Evolutionary conservation across 2,888 invertebrate genomes (phyloP), one percentile per base, ranked within the genome.

Genomic region (Uloborus plumipes): DNA sequence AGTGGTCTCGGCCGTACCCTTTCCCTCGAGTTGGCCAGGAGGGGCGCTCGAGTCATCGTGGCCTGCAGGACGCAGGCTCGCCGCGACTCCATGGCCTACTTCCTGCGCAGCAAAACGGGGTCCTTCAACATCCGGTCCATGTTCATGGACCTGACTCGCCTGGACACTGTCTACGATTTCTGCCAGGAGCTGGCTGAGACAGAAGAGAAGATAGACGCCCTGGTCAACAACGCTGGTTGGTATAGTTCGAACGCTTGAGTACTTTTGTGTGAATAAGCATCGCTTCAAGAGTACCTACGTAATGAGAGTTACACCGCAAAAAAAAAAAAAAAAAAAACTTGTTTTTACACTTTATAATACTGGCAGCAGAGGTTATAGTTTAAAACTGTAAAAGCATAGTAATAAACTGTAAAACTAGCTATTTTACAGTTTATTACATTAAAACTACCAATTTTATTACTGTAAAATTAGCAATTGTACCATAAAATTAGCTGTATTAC

Each of bases 181-280:
- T 88, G 86, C 7, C 86, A 87, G 4, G 87, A 88, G 20, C 87
- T 89, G 75, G 84, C 82, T 70, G 85, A 87, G 20, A 86, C 86
- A 16, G 89, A 89, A 84, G 86, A 86, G 4, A 84, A 84, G 16
- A 84, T 89, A n/a, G 88, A 89, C 74, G 87, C 88, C 7, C 87
- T 89, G 16, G 88, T 89, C 47, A 89, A 89, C 85, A 89, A 89
- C 84, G 89, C 89, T 82, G 89, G 89, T 89, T 84, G 85, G 85
- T 62, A 39, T 39, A 39, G 9, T 39, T 22, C 7, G 61, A 22
- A 1, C 22, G 13, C 22, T 61, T 16, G 0, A 11, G 7, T 61
- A 22, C 13, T 61, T 18, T 61, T 61, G 3, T 39, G 7, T 11
- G 39, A 26, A 4, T 26, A 26, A 26, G 3, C 0, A n/a, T n/a